Conservation (phyloP, 1,140 invertebrate genomes). For the Diploscapter pachys region DNA sequence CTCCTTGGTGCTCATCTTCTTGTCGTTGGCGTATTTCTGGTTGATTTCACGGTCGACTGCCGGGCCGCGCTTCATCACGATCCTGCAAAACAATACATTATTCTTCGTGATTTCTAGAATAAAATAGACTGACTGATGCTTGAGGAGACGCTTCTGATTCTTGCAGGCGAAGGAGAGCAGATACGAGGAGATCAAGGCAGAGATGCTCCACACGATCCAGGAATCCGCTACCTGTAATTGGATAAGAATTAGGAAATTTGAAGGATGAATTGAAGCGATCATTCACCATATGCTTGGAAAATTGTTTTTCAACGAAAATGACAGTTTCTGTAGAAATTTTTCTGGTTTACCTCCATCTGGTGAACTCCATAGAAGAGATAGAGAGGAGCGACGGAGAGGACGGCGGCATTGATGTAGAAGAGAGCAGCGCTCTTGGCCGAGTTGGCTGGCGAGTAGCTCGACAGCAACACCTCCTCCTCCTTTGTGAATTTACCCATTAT, state of each 20-base stretch:
- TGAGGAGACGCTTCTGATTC: constrained; percentile 95
- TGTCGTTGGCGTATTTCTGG: constrained; percentile 86
- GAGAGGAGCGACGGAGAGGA: constrained; percentile 60
- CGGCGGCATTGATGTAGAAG: constrained; percentile 74
- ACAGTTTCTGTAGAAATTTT: neutral
- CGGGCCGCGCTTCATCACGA: constrained; percentile 90
- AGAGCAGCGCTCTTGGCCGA: constrained; percentile 93
- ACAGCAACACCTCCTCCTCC: constrained; percentile 89
- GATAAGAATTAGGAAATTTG: no score
- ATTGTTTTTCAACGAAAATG: neutral
- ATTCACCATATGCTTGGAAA: neutral
- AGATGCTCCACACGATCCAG: constrained; percentile 77
- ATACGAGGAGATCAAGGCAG: constrained; percentile 81
- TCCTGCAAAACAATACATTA: constrained; percentile 62
- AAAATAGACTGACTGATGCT: constrained; percentile 76
- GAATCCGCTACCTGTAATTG: constrained; percentile 60
- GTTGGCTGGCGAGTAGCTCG: constrained; percentile 77
- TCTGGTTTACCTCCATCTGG: constrained; percentile 75
- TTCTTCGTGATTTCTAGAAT: constrained; percentile 13
- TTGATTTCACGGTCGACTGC: constrained; percentile 89
- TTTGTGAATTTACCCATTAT: constrained; percentile 73
- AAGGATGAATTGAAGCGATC: neutral
- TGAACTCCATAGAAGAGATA: constrained; percentile 98
- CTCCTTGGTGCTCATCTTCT: constrained; percentile 97
- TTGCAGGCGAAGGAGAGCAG: constrained; percentile 90